These are phyloP conservation scores for Carpatolechia fugitivella DNA, from an alignment of 2,888 invertebrate species.

Conservation along the genomic window DNA sequence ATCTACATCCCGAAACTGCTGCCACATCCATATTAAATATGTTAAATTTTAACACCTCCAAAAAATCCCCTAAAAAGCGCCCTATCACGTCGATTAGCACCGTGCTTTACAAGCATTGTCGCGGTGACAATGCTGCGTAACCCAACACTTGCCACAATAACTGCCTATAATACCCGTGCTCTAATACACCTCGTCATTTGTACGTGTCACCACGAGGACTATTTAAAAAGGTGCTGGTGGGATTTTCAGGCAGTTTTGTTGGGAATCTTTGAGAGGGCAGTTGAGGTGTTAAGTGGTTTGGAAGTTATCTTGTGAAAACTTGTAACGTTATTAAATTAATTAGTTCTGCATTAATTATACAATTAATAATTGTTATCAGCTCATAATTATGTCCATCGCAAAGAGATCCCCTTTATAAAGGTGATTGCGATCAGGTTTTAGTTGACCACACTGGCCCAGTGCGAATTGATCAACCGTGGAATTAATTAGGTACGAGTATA, in stretches of 20 bases:
- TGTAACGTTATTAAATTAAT: no score
- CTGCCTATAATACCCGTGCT: constrained; percentile 36
- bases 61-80: constrained; percentile 49
- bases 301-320: background rate
- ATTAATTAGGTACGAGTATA: no score
- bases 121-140: constrained; percentile 64
- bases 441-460: no score
- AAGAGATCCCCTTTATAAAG: no score
- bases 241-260: constrained; percentile 54
- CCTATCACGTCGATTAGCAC: constrained; percentile 76
- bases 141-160: constrained; percentile 55
- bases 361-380: no score
- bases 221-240: constrained; percentile 57
- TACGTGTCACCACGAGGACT: constrained; percentile 51
- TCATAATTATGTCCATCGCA: no score
- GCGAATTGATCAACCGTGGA: no score
- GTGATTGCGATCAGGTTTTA: no score
- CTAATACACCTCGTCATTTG: constrained; percentile 56
- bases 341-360: no score
- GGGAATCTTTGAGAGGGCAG: constrained; percentile 42
- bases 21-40: constrained; percentile 37
- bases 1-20: background rate
- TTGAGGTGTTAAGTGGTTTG: background rate
- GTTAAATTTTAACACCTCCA: constrained; percentile 26
- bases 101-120: constrained; percentile 70